Evolutionary conservation across 2,797 vertebrate genomes (phyloP), one percentile per base, ranked within the genome.

Genomic region (Dallia pectoralis): DNA sequence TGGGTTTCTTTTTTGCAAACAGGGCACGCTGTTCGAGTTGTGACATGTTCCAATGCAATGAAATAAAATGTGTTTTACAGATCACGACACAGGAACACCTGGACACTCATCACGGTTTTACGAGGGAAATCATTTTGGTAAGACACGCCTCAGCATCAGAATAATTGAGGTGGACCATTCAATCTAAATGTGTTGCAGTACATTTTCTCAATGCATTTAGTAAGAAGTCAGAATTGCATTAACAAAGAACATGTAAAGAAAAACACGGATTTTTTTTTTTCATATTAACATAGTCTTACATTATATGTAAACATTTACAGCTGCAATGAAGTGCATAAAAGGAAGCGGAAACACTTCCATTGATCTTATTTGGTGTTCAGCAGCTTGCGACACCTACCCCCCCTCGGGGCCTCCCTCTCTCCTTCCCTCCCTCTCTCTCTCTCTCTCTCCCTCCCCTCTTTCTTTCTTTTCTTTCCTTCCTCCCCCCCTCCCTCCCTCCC

Each of bases 391-490:
- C 4, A 7, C 62, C 79, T 40, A 84, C 76, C 67, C 14, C 30
- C 70, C 53, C 1, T n/a, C n/a, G n/a, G n/a, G n/a, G n/a, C n/a
- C n/a, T n/a, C n/a, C n/a, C n/a, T n/a, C n/a, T n/a, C n/a, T n/a
- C n/a, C n/a, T n/a, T n/a, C 40, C 40, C 12, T 11, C 48, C 70
- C 48, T 70, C 71, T 12, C 33, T n/a, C 71, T 70, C 22, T 14
- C 71, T 29, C 79, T 86, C 79, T 84, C 84, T 83, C 81, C 86
- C 86, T 87, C 86, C 82, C 82, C 86, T 86, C n/a, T n/a, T n/a
- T n/a, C n/a, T n/a, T n/a, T n/a, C n/a, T n/a, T n/a, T n/a, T n/a
- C n/a, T n/a, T n/a, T n/a, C n/a, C n/a, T n/a, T n/a, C n/a, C n/a
- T 40, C 85, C 76, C 67, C 14, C 30, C 70, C 53, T 1, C 40